Percentiles rank a stretch among this genome's conserved stretches.
Conservation (phyloP, 2,113 vertebrate genomes). For the Clarias magur region DNA sequence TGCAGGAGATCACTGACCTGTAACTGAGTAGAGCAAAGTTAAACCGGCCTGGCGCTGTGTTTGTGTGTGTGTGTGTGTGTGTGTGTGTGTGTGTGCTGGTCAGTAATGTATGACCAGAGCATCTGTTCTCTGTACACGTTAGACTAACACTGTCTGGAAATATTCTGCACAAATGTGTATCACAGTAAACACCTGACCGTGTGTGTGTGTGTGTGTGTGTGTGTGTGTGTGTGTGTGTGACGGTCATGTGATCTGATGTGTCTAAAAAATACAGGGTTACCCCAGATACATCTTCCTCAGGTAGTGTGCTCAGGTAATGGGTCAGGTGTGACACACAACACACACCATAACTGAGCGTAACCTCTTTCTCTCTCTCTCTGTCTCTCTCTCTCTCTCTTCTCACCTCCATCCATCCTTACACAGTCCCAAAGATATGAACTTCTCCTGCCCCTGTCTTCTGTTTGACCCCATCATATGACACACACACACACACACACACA, state of each 20-base stretch:
- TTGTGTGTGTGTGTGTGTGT: conserved; percentile 19
- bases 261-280: too few species aligned
- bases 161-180: conserved; percentile 20
- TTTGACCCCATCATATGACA: conserved; percentile 33
- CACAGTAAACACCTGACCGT: background rate
- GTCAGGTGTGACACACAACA: background rate
- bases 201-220: conserved; percentile 34
- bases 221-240: conserved; percentile 30
- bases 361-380: background rate
- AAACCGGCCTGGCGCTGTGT: conserved; percentile 12
- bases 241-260: background rate
- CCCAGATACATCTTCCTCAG: background rate
- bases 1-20: conserved; percentile 37
- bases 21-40: conserved; percentile 23
- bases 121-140: conserved; percentile 49
- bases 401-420: background rate
- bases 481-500: conserved; percentile 31
- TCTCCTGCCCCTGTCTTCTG: conserved; percentile 35
- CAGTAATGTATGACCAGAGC: conserved; percentile 46
- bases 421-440: conserved; percentile 39
- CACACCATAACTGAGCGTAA: background rate
- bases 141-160: conserved; percentile 41
- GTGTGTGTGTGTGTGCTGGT: conserved; percentile 6
- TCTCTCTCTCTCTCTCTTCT: background rate
- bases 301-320: background rate